Evolutionary conservation across 2,113 vertebrate species (phyloP).

Genomic region (Scortum barcoo): DNA sequence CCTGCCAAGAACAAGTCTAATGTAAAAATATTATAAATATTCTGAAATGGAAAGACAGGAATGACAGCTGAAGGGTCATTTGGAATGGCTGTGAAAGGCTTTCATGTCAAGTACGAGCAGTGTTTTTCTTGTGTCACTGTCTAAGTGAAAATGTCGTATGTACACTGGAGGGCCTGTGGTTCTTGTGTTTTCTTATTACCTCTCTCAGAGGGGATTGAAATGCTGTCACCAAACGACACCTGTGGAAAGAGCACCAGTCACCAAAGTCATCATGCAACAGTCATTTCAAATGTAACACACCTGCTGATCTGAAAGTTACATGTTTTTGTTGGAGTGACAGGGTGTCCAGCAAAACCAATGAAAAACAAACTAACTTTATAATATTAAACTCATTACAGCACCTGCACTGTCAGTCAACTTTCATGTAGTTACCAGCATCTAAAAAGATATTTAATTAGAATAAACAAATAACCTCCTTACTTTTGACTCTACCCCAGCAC

Average conservation of each 20-base stretch:
- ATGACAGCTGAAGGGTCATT: slow-evolving; percentile 68
- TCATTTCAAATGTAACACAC: slow-evolving; percentile 22
- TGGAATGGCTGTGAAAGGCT: slow-evolving; percentile 57
- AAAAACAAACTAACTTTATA: slow-evolving; percentile 11
- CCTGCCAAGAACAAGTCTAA: slow-evolving; percentile 81
- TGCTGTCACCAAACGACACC: slow-evolving; percentile 49
- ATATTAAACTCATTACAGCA: slow-evolving; percentile 13
- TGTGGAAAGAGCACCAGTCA: slow-evolving; percentile 49
- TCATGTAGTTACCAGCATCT: background rate
- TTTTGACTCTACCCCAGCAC: background rate
- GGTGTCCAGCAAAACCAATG: slow-evolving; percentile 34
- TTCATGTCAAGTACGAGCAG: slow-evolving; percentile 59
- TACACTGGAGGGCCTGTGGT: slow-evolving; percentile 45
- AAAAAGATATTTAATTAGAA: background rate
- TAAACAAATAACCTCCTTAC: slow-evolving; percentile 6
- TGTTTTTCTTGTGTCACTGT: slow-evolving; percentile 66
- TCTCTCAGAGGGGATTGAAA: slow-evolving; percentile 39
- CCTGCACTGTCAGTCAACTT: slow-evolving; percentile 1
- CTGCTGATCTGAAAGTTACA: too few relatives aligned
- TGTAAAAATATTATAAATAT: slow-evolving; percentile 77
- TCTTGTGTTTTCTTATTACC: slow-evolving; percentile 56
- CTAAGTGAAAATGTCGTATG: slow-evolving; percentile 62
- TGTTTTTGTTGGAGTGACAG: slow-evolving; percentile 31
- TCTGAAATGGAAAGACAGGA: slow-evolving; percentile 70
- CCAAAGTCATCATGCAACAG: slow-evolving; percentile 19